Evolutionary conservation across 2,797 vertebrate species (phyloP).

Genomic region (Eremophila alpestris): DNA sequence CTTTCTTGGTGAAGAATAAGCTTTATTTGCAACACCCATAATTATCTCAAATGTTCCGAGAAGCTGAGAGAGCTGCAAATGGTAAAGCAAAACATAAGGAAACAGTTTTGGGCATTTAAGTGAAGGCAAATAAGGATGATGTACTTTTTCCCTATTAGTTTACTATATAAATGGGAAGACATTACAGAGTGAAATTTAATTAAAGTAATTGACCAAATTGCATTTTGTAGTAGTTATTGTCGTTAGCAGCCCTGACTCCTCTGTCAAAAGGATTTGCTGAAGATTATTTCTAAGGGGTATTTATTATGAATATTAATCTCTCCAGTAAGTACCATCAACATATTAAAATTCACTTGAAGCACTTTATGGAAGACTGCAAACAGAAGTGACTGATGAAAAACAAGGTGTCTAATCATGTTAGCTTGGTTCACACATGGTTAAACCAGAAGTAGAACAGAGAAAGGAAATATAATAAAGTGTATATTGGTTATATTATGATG

Average conservation of each 20-base stretch:
- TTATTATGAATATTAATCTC: conserved; percentile 85
- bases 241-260: conserved; percentile 85
- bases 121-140: conserved; percentile 61
- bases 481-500: conserved; percentile 8
- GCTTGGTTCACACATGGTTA: conserved; percentile 72
- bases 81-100: conserved; percentile 48
- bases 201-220: conserved; percentile 92
- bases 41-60: conserved; percentile 69
- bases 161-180: conserved; percentile 82
- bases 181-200: conserved; percentile 87
- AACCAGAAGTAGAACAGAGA: conserved; percentile 50
- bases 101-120: conserved; percentile 50
- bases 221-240: conserved; percentile 89
- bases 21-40: conserved; percentile 66
- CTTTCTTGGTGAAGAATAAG: conserved; percentile 55
- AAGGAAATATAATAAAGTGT: conserved; percentile 21
- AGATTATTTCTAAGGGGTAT: conserved; percentile 78
- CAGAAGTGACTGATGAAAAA: conserved; percentile 62
- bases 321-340: conserved; percentile 76
- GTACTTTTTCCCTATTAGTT: conserved; percentile 70
- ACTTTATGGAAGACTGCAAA: conserved; percentile 75
- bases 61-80: conserved; percentile 50
- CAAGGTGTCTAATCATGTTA: conserved; percentile 69
- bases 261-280: conserved; percentile 79
- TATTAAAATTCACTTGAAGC: conserved; percentile 79